Base-by-base conservation (phyloP, 1,140 invertebrate genomes). In the Cheumatopsyche charites region DNA sequence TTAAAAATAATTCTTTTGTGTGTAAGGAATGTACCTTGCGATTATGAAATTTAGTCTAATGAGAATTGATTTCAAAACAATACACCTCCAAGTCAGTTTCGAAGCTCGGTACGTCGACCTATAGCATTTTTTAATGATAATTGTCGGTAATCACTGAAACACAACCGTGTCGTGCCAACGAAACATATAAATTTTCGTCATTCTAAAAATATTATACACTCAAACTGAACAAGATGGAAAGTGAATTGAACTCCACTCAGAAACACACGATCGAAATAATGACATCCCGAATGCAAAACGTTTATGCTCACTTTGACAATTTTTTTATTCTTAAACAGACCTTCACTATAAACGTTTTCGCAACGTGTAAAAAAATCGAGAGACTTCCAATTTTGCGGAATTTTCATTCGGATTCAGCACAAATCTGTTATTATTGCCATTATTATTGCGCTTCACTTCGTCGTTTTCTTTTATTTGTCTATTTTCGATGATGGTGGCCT, bases 1-100 rank as follows among this genome's bases (percentile, higher is more conserved):
- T 36, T 36, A 36, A 36, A 36, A 52, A 52, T 52, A 17, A 52
- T 52, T 52, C 47, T 52, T 52, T 52, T 52, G 47, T 52, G 19
- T 52, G 47, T 15, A 15, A 13, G 15, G 47, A 17, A 47, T 13
- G 45, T 47, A 47, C 45, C 12, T 52, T 9, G 19, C 7, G 19
- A 52, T 52, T 52, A 17, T 17, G 47, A 52, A 52, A 52, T 52
- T 17, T 47, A 19, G 15, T 15, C 47, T 52, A 52, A 52, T 52
- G 47, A 52, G 9, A 19, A 52, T 17, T 19, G 19, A 19, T 52
- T 52, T 52, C 47, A 52, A 52, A 52, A 52, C 47, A 52, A 52
- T 17, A 52, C 47, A 52, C 19, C 47, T 15, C 15, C 7, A 17
- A 17, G 47, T 52, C 19, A 2, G 15, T 17, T 52, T 52, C 19